phyloP scores from a whole-genome alignment of 2,888 invertebrate species.

The Lasioglossum pauxillum region DNA sequence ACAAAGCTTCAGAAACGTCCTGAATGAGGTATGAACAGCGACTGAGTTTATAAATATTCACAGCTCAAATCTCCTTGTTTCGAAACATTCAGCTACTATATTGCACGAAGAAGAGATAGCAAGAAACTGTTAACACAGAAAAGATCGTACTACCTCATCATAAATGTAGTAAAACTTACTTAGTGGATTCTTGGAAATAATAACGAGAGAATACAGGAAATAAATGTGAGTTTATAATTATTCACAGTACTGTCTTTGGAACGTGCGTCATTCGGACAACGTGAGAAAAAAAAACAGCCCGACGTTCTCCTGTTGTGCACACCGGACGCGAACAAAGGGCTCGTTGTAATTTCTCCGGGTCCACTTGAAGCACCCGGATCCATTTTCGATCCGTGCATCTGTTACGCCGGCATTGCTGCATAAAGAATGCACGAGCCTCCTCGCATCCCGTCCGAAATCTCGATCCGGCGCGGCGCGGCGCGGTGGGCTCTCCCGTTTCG shows the following conservation, averaged over 20 bases:
- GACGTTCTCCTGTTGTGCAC: not conserved
- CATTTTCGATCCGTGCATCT: constrained; percentile 9
- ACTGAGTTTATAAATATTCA: too few species aligned
- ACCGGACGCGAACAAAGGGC: constrained; percentile 48
- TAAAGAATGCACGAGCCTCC: not conserved
- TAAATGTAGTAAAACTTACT: too few species aligned
- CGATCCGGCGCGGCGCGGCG: not conserved
- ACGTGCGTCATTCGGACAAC: not conserved
- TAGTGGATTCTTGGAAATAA: too few species aligned
- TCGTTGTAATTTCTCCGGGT: constrained; percentile 31
- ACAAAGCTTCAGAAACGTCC: too few species aligned
- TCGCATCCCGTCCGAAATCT: not conserved
- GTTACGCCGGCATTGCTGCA: not conserved
- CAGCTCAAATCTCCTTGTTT: too few species aligned
- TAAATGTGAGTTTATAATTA: too few species aligned
- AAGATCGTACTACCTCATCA: too few species aligned
- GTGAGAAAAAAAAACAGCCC: not conserved
- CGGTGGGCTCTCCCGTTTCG: not conserved
- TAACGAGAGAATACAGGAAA: too few species aligned
- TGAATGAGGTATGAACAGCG: too few species aligned
- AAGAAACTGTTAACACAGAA: too few species aligned
- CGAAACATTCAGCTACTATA: too few species aligned
- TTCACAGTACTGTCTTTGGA: not conserved
- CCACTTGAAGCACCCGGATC: constrained; percentile 1
- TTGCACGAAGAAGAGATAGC: too few species aligned